Percentiles rank a stretch among this genome's conserved stretches.
These are phyloP conservation scores for Galeruca laticollis DNA, from an alignment of 2,888 invertebrate species.

Conservation along the genomic window DNA sequence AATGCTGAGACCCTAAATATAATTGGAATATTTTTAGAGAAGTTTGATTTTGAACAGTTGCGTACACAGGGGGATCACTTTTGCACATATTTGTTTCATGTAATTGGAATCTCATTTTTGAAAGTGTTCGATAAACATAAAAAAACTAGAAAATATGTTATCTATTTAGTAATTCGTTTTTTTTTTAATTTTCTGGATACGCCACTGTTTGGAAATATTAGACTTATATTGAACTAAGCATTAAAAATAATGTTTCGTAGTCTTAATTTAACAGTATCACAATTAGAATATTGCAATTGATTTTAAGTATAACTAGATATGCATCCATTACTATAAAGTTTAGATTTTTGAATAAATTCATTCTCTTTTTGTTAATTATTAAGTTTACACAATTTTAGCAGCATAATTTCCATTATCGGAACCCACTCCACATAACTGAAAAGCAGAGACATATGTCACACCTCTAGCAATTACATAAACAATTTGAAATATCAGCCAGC, in stretches of 20 bases:
- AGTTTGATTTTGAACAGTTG: background rate
- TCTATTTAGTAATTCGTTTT: background rate
- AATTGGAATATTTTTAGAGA: slow-evolving; percentile 18
- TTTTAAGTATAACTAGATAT: slow-evolving; percentile 64
- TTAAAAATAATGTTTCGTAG: slow-evolving; percentile 63
- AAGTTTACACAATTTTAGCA: slow-evolving; percentile 16
- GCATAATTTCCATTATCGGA: slow-evolving; percentile 1
- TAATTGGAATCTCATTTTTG: too few relatives aligned
- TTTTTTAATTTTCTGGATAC: background rate
- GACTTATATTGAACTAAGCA: slow-evolving; percentile 60
- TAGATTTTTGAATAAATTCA: slow-evolving; percentile 41
- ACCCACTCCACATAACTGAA: background rate
- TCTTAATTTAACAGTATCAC: slow-evolving; percentile 68
- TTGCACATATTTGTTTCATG: too few relatives aligned
- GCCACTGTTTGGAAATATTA: background rate
- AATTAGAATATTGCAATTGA: slow-evolving; percentile 67
- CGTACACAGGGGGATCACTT: background rate
- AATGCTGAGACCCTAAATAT: slow-evolving; percentile 7
- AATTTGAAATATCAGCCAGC: too few relatives aligned
- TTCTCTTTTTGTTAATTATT: slow-evolving; percentile 31
- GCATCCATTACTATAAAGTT: slow-evolving; percentile 61
- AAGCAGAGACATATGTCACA: background rate
- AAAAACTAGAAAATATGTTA: background rate
- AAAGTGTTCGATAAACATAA: background rate
- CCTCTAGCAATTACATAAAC: background rate